Evolutionary conservation across 2,113 vertebrate genomes (phyloP).

Genomic region (Rhynchopsitta pachyrhyncha): DNA sequence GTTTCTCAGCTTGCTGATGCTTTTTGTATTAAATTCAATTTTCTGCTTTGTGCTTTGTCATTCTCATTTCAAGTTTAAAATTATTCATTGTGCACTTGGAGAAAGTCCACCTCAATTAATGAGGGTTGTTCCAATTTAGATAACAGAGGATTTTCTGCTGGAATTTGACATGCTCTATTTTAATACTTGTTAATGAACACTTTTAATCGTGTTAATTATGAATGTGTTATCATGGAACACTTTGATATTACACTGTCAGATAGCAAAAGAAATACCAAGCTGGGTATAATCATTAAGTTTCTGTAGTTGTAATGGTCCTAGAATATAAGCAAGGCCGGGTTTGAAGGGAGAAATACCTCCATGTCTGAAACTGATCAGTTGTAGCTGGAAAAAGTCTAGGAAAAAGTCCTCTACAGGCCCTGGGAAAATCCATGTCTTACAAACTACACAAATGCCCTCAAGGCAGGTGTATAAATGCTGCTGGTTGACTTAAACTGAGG

Average conservation of each 20-base stretch:
- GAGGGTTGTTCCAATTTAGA: background rate
- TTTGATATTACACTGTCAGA: background rate
- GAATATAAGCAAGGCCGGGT: background rate
- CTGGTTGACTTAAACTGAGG: background rate
- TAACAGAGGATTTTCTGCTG: slow-evolving; percentile 3
- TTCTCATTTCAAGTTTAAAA: background rate
- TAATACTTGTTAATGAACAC: background rate
- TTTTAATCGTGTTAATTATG: background rate
- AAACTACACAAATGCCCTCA: background rate
- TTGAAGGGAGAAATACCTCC: background rate
- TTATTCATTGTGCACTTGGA: background rate
- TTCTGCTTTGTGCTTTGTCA: background rate
- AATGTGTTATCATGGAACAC: background rate
- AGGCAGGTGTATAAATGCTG: background rate
- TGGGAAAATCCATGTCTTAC: background rate
- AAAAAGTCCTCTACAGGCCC: background rate
- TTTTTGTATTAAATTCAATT: background rate
- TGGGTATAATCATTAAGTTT: background rate
- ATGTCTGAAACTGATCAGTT: background rate
- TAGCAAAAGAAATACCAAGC: background rate
- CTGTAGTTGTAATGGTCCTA: background rate
- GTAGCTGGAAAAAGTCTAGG: background rate
- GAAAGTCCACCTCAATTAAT: background rate
- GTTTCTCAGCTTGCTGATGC: background rate
- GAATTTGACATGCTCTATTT: background rate